A percentile compares a stretch with the other conserved stretches of the same genome.
phyloP scores from a whole-genome alignment of 1,140 invertebrate genomes.

The Drosophila murphyi region DNA sequence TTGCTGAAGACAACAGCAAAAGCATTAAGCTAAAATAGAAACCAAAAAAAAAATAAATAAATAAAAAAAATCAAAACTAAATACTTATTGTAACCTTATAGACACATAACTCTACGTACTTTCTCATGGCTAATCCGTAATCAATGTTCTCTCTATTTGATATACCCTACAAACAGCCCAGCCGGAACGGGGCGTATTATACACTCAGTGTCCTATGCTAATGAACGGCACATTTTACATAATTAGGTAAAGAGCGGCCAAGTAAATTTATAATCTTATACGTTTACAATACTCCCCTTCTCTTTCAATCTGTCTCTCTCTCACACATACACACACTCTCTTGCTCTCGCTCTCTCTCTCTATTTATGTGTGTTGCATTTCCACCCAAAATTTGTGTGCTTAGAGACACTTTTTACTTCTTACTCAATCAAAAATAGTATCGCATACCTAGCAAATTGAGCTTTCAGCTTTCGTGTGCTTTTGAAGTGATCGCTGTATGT shows the following conservation, averaged over 20 bases:
- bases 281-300: constrained; percentile 7
- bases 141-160: constrained; percentile 71
- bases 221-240: constrained; percentile 84
- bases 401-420: constrained; percentile 21
- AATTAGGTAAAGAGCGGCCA: constrained; percentile 80
- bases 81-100: constrained; percentile 26
- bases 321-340: background rate
- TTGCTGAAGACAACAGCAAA: constrained; percentile 16
- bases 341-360: background rate
- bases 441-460: constrained; percentile 3
- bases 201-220: constrained; percentile 84
- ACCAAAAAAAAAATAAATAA: constrained; percentile 7
- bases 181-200: constrained; percentile 78
- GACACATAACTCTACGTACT: constrained; percentile 22
- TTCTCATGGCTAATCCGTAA: constrained; percentile 42
- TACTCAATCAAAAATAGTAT: background rate
- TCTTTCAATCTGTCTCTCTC: background rate
- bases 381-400: constrained; percentile 28
- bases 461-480: constrained; percentile 36
- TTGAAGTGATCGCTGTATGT: constrained; percentile 20
- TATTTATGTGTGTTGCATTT: constrained; percentile 1
- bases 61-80: constrained; percentile 23
- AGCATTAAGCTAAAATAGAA: constrained; percentile 6
- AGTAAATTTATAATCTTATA: constrained; percentile 24
- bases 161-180: constrained; percentile 64